phyloP scores from a whole-genome alignment of 2,888 invertebrate genomes.

The Pasiphila rectangulata region DNA sequence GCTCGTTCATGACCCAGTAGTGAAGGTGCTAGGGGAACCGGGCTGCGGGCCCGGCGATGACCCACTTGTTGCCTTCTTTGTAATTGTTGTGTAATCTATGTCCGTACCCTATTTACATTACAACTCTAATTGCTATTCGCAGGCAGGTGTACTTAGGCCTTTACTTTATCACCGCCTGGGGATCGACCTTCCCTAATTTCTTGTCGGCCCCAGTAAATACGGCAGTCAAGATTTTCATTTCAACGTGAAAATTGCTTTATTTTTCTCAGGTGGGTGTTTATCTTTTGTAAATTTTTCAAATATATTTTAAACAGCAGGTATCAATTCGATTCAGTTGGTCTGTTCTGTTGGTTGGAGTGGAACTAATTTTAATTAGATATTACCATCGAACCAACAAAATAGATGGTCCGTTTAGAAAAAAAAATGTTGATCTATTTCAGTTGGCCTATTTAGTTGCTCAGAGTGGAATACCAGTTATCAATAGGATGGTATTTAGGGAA shows the following conservation, averaged over 20 bases:
- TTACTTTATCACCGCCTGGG: slow-evolving; percentile 50
- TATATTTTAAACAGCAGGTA: no score
- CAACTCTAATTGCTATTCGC: slow-evolving; percentile 59
- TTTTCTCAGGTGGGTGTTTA: slow-evolving; percentile 1
- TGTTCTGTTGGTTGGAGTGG: no score
- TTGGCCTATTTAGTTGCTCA: no score
- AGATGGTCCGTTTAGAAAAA: no score
- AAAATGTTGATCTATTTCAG: no score
- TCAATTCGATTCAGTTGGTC: no score
- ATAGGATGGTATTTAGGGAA: no score
- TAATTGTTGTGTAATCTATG: slow-evolving; percentile 37
- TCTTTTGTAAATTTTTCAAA: neutral
- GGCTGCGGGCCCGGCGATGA: slow-evolving; percentile 46
- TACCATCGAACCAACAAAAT: no score
- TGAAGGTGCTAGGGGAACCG: slow-evolving; percentile 33
- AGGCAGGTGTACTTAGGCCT: slow-evolving; percentile 46
- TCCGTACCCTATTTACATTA: slow-evolving; percentile 68
- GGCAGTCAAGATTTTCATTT: slow-evolving; percentile 29
- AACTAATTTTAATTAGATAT: neutral
- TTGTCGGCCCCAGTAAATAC: slow-evolving; percentile 40
- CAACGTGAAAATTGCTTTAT: slow-evolving; percentile 15
- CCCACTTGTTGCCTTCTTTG: slow-evolving; percentile 73
- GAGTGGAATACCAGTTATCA: no score
- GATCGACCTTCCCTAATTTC: slow-evolving; percentile 49
- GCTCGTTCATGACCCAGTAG: slow-evolving; percentile 69